Evolutionary conservation across 2,888 invertebrate species (phyloP), one percentile per base, ranked within the genome.

Genomic region (Coecobrya sp.): DNA sequence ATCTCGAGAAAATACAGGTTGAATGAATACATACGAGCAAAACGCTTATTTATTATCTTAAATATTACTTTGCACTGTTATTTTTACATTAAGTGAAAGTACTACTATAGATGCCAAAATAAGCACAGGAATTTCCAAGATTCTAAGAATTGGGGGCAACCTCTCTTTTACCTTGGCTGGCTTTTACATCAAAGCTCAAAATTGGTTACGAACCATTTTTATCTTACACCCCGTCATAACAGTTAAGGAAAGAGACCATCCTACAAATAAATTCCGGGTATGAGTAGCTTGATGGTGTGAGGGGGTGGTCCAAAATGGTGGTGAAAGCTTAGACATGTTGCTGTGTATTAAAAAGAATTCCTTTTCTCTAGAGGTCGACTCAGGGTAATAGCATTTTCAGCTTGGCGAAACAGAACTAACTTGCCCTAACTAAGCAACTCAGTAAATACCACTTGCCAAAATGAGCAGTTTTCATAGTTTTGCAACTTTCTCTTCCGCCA

Each of bases 381-480:
- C 62, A 11, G 65, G 65, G 25, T 65, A 65, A 27, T 65, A 65
- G 65, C 11, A 27, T 25, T 65, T 65, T 62, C 22, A 16, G 16
- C n/a, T 5, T 52, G 5, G 2, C 52, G 13, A 52, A 52, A 52
- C 52, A 52, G 2, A 10, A 52, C 52, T 62, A 62, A 62, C 59
- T 1, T 62, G 59, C 1, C 36, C 36, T 7, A 62, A 62, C n/a
- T 62, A 62, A n/a, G 19, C 22, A 22, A 62, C 19, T 62, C 7
- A n/a, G n/a, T n/a, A 19, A 65, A 65, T 65, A 8, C 65, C 70
- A 59, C 55, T 59, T 82, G 30, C 30, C 59, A 30, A 55, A 82
- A 82, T 30, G 82, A 55, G 82, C 19, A 82, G 16, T 27, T 70
- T n/a, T 36, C 36, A 70, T 65, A 65, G 25, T 65, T 22, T 70